These are phyloP conservation scores for Momotus momota DNA, from an alignment of 2,797 vertebrate species.

Conservation along the genomic window DNA sequence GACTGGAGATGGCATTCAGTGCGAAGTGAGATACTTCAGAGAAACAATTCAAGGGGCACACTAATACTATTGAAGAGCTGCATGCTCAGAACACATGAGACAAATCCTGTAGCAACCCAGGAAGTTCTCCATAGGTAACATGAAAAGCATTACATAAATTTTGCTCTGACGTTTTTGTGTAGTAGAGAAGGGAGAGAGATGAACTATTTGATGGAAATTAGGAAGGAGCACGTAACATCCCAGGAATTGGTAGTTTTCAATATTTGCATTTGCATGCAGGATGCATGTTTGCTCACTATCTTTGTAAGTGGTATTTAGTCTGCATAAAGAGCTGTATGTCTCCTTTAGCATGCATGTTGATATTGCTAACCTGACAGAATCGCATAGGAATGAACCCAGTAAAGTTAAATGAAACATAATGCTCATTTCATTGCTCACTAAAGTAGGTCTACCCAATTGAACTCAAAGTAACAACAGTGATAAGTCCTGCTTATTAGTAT, in stretches of 20 bases:
- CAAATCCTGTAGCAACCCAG: background rate
- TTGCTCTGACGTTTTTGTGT: background rate
- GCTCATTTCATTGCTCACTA: background rate
- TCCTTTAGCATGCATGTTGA: background rate
- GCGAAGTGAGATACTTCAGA: background rate
- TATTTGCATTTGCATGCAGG: background rate
- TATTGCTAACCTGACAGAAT: background rate
- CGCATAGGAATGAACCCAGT: background rate
- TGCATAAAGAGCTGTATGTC: background rate
- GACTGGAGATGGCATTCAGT: background rate
- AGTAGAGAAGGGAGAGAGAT: background rate
- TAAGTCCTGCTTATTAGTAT: background rate
- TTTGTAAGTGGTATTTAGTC: background rate
- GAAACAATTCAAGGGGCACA: background rate
- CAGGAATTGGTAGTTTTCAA: background rate
- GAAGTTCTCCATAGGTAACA: background rate
- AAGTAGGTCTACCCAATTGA: background rate
- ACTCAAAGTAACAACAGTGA: background rate
- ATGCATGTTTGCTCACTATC: fast-evolving
- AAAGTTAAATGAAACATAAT: background rate
- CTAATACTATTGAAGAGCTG: background rate
- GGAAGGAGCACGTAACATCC: background rate
- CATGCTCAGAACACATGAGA: background rate
- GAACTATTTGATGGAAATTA: background rate
- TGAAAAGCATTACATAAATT: background rate